These are phyloP conservation scores for Hippopotamus amphibius DNA, from an alignment of 2,113 vertebrate genomes.

Conservation along the genomic window DNA sequence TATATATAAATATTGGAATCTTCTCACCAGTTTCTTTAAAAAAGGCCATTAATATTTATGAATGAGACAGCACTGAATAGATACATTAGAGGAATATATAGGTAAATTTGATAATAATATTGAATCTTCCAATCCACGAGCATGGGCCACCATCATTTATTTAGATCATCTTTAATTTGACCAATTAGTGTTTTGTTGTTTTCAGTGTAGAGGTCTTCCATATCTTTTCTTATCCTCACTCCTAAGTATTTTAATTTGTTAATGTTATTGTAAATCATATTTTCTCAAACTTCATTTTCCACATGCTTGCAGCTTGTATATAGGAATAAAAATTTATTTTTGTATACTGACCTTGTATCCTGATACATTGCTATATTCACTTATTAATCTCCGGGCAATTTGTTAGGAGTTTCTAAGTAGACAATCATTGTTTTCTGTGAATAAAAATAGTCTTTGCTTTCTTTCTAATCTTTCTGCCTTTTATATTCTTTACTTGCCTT, in stretches of 20 bases:
- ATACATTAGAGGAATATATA: not conserved
- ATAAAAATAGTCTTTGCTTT: not conserved
- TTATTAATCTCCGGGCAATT: not conserved
- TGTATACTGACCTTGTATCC: not conserved
- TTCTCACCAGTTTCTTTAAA: not conserved
- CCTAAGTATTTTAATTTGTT: not conserved
- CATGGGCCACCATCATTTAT: not conserved
- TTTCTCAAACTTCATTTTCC: not conserved
- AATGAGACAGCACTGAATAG: not conserved
- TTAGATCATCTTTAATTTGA: slow-evolving; percentile 5
- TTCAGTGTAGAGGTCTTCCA: not conserved
- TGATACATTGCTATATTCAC: not conserved
- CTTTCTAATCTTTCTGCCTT: not conserved
- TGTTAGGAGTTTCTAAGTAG: not conserved
- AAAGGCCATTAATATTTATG: not conserved
- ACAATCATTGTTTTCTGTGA: not conserved
- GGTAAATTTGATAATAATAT: not conserved
- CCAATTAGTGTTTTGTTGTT: not conserved
- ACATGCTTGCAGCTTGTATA: not conserved
- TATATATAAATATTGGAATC: not conserved
- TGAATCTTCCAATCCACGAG: not conserved
- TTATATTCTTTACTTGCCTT: not conserved
- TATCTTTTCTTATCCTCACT: not conserved
- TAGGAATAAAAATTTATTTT: slow-evolving; percentile 8
- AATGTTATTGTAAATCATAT: not conserved